Base-by-base conservation (phyloP, 2,888 invertebrate genomes). In the Melangyna quadrimaculata region DNA sequence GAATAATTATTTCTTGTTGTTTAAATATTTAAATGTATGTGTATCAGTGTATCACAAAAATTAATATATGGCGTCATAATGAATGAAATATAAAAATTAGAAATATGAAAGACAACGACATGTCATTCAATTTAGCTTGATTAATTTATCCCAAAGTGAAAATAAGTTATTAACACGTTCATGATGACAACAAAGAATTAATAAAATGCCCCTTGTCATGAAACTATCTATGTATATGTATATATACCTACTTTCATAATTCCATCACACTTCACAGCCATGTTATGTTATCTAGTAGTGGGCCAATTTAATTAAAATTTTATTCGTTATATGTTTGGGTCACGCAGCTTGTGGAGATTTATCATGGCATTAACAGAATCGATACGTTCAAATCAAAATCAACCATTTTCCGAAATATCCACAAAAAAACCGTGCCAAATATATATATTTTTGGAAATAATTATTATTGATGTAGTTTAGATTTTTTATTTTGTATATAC, bases 301-400 rank as follows among this genome's bases (percentile, higher is more conserved):
- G 51, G 37, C 14, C 51, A 67, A 55, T 51, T 77, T 57, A 75
- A 77, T 82, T 77, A 82, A 32, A 71, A 35, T 72, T 40, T 48
- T 19, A 37, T 32, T 48, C 8, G 17, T 67, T 61, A 78, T 70
- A 32, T 32, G 29, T 59, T 27, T 45, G 6, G 22, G 51, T 57
- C 82, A 83, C 82, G 82, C 61, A 78, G 45, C 37, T 40, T 57
- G 45, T 32, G 9, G 61, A 32, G 72, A 82, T 69, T 73, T 78
- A 63, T 48, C 19, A 5, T 51, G 40, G 27, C 65, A 19, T 35
- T n/a, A 48, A 35, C n/a, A 12, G 14, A 14, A 35, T 48, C 37
- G 19, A 17, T 12, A 29, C 12, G 12, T 8, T 22, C 12, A 78
- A 78, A 78, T 67, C 71, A 59, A 27, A 32, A 19, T 12, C 1